phyloP scores from a whole-genome alignment of 2,797 vertebrate genomes.

The Melanotaenia trifasciata region DNA sequence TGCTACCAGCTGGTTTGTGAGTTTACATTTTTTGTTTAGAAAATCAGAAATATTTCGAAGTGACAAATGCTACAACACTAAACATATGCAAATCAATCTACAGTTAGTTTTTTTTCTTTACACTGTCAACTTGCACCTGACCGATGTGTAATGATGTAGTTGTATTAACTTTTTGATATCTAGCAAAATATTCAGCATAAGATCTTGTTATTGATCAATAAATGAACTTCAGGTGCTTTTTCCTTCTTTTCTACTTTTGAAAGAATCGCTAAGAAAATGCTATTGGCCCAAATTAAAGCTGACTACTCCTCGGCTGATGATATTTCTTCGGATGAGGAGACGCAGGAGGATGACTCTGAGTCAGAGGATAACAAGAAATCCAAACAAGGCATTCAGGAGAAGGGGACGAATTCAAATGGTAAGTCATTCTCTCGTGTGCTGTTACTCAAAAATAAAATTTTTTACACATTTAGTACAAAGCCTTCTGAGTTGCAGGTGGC shows the following conservation, averaged over 20 bases:
- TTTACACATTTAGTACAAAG: background rate
- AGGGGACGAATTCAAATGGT: constrained; percentile 72
- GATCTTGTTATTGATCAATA: constrained; percentile 55
- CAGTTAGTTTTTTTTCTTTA: background rate
- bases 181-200: constrained; percentile 35
- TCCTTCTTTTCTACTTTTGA: constrained; percentile 81
- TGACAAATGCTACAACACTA: background rate
- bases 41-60: background rate
- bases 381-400: constrained; percentile 58
- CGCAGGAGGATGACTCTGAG: constrained; percentile 72
- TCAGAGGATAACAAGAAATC: constrained; percentile 51
- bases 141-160: background rate
- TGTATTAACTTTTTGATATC: background rate
- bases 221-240: constrained; percentile 76
- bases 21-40: background rate
- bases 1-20: background rate
- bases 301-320: constrained; percentile 90
- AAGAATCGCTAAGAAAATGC: constrained; percentile 99
- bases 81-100: background rate
- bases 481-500: background rate
- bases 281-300: constrained; percentile 97
- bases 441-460: constrained; percentile 13
- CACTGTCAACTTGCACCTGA: background rate
- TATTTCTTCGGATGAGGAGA: constrained; percentile 88
- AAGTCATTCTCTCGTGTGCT: constrained; percentile 52